Evolutionary conservation across 2,888 invertebrate genomes (phyloP), one percentile per base, ranked within the genome.

Genomic region (Cenopis cana): DNA sequence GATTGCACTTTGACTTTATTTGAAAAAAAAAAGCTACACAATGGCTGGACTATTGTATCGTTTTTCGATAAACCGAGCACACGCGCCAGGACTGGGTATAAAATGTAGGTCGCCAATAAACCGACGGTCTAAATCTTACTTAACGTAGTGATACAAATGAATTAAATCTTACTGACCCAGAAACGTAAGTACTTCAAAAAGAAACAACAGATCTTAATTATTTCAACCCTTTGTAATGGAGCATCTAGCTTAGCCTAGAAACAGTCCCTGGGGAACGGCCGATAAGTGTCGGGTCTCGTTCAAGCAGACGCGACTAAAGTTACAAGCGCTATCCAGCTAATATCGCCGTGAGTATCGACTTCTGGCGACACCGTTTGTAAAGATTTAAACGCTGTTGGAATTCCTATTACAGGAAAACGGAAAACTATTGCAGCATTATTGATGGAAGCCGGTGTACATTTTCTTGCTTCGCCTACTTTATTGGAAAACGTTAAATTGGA

Each of bases 41-140:
- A 41, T 5, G 17, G 14, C 24, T n/a, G 24, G 17, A 38, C 17
- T 8, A 36, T 64, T 41, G 52, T 52, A 69, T 69, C 69, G 57
- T 57, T 69, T 59, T 65, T 59, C 64, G 57, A 69, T 69, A 69
- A 65, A 64, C 69, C 57, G 69, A n/a, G n/a, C 62, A 64, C 69
- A 57, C 49, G 49, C 61, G 55, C 69, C 49, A 38, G 36, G 57
- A 14, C 50, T 52, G 46, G 46, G 49, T 33, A n/a, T n/a, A 57
- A 67, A 55, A 69, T 69, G 59, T 69, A 64, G 69, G 69, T 69
- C 64, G 24, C 20, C 50, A 20, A 56, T 49, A 36, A 49, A 56
- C 49, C 10, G 66, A n/a, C 29, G 9, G 50, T n/a, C 29, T 52
- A 52, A 64, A 57, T 69, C 57, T 69, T 17, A 50, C 68, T 38